Percentiles rank a stretch among this genome's conserved stretches.
phyloP scores from a whole-genome alignment of 2,888 invertebrate genomes.

The Tillus elongatus region DNA sequence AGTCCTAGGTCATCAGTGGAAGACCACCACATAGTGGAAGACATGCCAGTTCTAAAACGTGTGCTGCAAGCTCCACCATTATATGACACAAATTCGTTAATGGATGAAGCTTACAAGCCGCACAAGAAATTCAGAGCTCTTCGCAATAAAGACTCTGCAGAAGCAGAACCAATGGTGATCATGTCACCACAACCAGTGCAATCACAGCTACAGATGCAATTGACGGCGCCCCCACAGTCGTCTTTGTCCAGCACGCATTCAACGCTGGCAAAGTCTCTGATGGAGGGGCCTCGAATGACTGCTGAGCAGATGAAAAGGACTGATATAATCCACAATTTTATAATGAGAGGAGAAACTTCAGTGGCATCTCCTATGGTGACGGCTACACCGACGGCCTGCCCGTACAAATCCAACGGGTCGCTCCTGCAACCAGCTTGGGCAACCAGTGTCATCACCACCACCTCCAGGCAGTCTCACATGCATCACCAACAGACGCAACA shows the following conservation, averaged over 20 bases:
- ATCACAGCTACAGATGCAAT: slow-evolving; percentile 30
- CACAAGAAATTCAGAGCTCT: slow-evolving; percentile 91
- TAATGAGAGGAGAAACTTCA: slow-evolving; percentile 65
- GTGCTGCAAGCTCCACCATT: slow-evolving; percentile 87
- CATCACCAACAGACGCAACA: slow-evolving; percentile 41
- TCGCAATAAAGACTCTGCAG: slow-evolving; percentile 66
- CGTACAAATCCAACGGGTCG: slow-evolving; percentile 32
- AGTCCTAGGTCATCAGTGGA: slow-evolving; percentile 78
- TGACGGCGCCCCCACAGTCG: slow-evolving; percentile 41
- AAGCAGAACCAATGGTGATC: slow-evolving; percentile 58
- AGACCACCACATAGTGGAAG: slow-evolving; percentile 69
- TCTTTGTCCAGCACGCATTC: slow-evolving; percentile 79
- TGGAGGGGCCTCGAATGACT: slow-evolving; percentile 90
- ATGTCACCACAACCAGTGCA: slow-evolving; percentile 35
- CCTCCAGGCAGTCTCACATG: slow-evolving; percentile 39
- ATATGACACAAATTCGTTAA: slow-evolving; percentile 80
- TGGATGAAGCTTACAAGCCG: slow-evolving; percentile 93
- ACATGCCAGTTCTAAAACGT: slow-evolving; percentile 89
- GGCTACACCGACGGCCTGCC: slow-evolving; percentile 44
- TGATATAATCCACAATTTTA: slow-evolving; percentile 86
- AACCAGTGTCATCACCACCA: slow-evolving; percentile 56
- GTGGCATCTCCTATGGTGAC: slow-evolving; percentile 46
- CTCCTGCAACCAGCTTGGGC: slow-evolving; percentile 41
- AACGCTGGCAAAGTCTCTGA: slow-evolving; percentile 79
- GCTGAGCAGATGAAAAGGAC: slow-evolving; percentile 87